Evolutionary conservation across 2,797 vertebrate species (phyloP), one percentile per base, ranked within the genome.

Genomic region (Sitta carolinensis): DNA sequence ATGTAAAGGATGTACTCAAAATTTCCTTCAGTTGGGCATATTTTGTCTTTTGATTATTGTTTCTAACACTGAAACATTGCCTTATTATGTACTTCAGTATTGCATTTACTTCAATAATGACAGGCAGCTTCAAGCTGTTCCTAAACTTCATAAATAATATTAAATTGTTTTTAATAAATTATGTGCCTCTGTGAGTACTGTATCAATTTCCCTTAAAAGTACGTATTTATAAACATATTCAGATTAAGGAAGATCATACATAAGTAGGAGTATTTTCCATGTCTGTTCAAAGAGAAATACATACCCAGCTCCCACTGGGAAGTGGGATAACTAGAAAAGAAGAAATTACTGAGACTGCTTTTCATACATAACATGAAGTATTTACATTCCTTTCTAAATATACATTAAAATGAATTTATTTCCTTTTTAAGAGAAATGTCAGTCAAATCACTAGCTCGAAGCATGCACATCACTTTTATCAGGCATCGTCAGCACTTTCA

Each of bases 381-480:
- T 78, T 84, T 75, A 61, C 20, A 92, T 69, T 72, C 29, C 19
- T 86, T 86, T 92, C 51, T 84, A 72, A 90, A 75, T 45, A 26
- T 21, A 82, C 21, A 84, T 36, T 87, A 77, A 89, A 84, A 93
- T 55, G 1, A 47, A 36, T 61, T 77, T 67, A 34, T 54, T 78
- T 45, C 43, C 25, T 48, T 84, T 90, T 67, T 38, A 80, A 43
- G 50, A 87, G 30, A 92, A 73, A 57, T 30, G 13, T 40, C 86
- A 88, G 29, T 79, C n/a, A 91, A 81, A 77, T 84, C 19, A 74
- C 61, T 84, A 40, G 38, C 64, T 89, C 77, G 67, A 95, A 94
- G 30, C 25, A 73, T 77, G 20, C 15, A 52, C 0, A 0, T 55
- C 51, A 79, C 30, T 94, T 95, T 75, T 70, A 61, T 32, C 47